Evolutionary conservation across 2,888 invertebrate genomes (phyloP).

Genomic region (Syritta pipiens): DNA sequence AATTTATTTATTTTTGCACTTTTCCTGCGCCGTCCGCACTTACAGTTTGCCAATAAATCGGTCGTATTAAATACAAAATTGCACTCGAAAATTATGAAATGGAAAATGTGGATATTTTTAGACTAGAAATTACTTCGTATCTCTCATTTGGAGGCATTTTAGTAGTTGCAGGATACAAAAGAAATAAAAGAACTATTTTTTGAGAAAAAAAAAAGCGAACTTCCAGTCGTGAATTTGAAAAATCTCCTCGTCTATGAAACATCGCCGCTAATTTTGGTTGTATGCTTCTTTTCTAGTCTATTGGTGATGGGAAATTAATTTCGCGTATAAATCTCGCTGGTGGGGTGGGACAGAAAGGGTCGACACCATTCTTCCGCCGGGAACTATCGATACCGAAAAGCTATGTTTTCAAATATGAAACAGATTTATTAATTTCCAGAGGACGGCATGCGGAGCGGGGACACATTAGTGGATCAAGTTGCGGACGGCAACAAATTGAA

Average conservation of each 20-base stretch:
- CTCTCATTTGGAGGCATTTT: background rate
- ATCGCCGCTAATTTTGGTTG: background rate
- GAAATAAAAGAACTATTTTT: background rate
- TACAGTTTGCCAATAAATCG: background rate
- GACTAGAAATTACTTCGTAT: background rate
- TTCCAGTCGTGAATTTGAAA: background rate
- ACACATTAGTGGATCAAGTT: background rate
- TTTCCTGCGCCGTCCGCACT: constrained; percentile 1
- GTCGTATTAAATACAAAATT: constrained; percentile 50
- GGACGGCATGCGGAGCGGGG: background rate
- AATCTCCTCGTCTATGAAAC: background rate
- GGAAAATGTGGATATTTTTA: constrained; percentile 26
- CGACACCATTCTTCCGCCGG: too few relatives aligned
- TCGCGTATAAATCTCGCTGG: constrained; percentile 1
- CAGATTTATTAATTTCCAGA: background rate
- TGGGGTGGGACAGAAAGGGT: too few relatives aligned
- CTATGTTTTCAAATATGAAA: background rate
- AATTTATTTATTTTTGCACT: constrained; percentile 50
- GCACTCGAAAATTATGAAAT: constrained; percentile 20
- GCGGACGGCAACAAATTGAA: background rate
- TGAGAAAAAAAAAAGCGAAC: too few relatives aligned
- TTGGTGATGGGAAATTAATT: constrained; percentile 11
- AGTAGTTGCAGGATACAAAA: background rate
- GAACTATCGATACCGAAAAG: background rate
- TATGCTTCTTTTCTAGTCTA: too few relatives aligned